Percentiles rank a stretch among this genome's conserved stretches.
Conservation (phyloP, 2,888 invertebrate species). For the Lypha dubia region DNA sequence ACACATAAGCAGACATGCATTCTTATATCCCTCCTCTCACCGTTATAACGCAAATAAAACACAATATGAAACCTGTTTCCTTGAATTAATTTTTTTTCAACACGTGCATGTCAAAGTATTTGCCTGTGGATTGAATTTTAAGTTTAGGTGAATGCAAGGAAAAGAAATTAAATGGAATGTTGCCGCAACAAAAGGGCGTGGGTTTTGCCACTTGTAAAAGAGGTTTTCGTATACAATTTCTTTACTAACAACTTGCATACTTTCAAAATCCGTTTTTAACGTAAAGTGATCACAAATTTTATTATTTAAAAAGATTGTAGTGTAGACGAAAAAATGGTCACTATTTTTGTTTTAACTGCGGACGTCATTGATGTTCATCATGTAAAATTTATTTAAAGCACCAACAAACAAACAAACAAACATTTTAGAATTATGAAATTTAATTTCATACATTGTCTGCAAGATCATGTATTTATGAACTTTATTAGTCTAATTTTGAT, state of each 20-base stretch:
- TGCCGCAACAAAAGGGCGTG: conserved; percentile 31
- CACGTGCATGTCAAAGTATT: conserved; percentile 29
- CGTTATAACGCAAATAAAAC: conserved; percentile 14
- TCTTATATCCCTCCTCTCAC: background rate
- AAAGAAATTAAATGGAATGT: background rate
- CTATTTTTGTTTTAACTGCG: background rate
- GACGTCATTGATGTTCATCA: background rate
- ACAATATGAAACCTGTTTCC: conserved; percentile 54
- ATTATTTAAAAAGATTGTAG: background rate
- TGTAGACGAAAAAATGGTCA: background rate
- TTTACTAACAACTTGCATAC: background rate
- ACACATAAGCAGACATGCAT: background rate
- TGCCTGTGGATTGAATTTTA: conserved; percentile 11
- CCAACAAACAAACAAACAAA: no score
- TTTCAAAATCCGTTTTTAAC: background rate
- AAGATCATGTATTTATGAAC: no score
- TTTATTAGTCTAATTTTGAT: background rate
- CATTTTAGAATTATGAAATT: background rate
- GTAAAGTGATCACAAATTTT: background rate
- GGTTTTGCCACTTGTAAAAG: conserved; percentile 23
- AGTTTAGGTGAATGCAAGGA: conserved; percentile 41
- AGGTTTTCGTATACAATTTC: conserved; percentile 14
- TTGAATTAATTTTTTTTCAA: background rate
- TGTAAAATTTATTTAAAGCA: background rate
- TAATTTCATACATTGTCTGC: background rate